Evolutionary conservation across 1,140 invertebrate genomes (phyloP), one percentile per base, ranked within the genome.

Genomic region (Eufriesea mexicana): DNA sequence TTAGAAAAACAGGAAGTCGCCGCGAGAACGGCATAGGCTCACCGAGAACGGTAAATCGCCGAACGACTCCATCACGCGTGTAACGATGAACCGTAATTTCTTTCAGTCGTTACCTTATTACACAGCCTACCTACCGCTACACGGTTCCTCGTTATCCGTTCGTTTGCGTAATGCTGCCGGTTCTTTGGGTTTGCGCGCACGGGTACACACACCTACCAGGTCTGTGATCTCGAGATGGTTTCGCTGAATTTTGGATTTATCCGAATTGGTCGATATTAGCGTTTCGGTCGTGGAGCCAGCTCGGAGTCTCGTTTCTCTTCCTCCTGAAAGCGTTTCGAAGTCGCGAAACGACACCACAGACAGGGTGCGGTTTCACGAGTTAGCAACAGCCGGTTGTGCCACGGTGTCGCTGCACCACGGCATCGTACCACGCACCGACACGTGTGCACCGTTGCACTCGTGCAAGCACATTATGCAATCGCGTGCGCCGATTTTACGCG

Each of bases 401-500:
- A 61, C 67, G 28, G 35, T 73, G 61, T 73, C 78, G 57, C 35
- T 35, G 57, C 47, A 61, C 54, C 68, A 51, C 49, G 49, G 28
- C 25, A 28, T 28, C 61, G 70, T 73, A 45, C 47, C 72, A 73
- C 79, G 78, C 73, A 70, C 61, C 25, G 83, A 76, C 87, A 88
- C 87, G 89, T 83, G 86, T 47, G n/a, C 79, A 35, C 70, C 59
- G 59, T 45, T 80, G 78, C 79, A 74, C 49, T 54, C 49, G 61
- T 61, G 49, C 59, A 62, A 55, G 16, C 42, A 23, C 73, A 88
- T 85, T 84, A 87, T 86, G 87, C 87, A 85, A 86, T 81, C 87
- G 88, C 86, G 86, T 84, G 86, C 89, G 80, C 64, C 84, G 85
- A 86, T 89, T 90, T 81, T 77, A 86, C 87, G 78, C 88, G 75